Conservation (phyloP, 2,797 vertebrate species). For the Numenius phaeopus region DNA sequence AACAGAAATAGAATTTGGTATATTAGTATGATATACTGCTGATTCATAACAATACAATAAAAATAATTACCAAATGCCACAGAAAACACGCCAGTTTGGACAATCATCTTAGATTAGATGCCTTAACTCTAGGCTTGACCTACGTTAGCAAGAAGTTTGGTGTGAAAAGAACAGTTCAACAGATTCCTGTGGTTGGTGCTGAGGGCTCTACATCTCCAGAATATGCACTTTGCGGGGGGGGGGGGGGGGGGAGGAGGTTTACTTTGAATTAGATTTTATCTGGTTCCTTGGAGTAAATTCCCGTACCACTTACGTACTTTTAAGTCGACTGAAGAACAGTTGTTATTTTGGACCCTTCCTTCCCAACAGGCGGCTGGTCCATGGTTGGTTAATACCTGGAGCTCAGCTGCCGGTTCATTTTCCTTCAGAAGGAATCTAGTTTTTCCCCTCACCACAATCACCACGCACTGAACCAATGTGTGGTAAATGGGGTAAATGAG, state of each 20-base stretch:
- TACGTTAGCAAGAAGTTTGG: background rate
- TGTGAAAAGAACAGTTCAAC: background rate
- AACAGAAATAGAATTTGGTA: background rate
- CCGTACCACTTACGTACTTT: rapidly evolving
- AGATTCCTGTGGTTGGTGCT: background rate
- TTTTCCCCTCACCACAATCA: background rate
- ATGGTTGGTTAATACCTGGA: background rate
- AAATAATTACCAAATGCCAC: background rate
- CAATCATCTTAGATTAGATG: background rate
- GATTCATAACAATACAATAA: background rate
- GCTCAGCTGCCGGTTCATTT: background rate
- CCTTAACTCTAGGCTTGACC: background rate
- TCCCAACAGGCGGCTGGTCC: rapidly evolving
- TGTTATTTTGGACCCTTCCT: background rate
- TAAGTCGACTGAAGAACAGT: background rate
- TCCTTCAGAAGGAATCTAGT: background rate
- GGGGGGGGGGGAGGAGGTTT: background rate
- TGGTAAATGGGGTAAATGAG: background rate
- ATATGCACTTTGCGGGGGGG: background rate
- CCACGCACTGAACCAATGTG: background rate
- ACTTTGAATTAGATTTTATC: background rate
- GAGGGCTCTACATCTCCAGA: background rate
- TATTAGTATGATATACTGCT: background rate
- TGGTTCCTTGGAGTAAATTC: background rate
- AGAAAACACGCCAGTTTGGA: background rate